Conservation (phyloP, 2,888 invertebrate species). For the Perdita meconis region DNA sequence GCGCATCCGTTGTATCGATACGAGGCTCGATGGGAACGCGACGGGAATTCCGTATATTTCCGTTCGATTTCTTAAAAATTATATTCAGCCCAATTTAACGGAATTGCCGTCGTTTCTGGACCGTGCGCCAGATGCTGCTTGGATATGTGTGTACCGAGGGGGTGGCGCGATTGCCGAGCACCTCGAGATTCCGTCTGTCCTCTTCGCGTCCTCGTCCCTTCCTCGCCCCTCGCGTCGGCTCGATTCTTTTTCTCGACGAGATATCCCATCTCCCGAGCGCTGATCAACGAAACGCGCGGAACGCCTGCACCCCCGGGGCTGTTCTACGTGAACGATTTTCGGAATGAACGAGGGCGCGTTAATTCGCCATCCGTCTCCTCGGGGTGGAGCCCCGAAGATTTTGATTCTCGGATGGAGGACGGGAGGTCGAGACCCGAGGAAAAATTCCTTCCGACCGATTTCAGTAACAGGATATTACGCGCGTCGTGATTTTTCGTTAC, state of each 20-base stretch:
- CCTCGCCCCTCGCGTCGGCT: neutral
- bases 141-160: neutral
- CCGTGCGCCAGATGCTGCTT: constrained; percentile 44
- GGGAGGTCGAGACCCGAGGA: neutral
- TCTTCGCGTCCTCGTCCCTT: constrained; percentile 1
- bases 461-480: constrained; percentile 11
- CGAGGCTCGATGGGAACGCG: constrained; percentile 51
- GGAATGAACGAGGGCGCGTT: constrained; percentile 27
- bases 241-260: constrained; percentile 22
- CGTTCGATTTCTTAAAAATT: constrained; percentile 68
- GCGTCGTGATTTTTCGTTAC: neutral
- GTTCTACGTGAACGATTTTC: constrained; percentile 48
- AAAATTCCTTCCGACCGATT: neutral
- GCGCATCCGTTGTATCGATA: constrained; percentile 51
- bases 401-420: neutral
- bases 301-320: constrained; percentile 13
- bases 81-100: constrained; percentile 68
- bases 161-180: constrained; percentile 22
- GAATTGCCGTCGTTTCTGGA: constrained; percentile 58
- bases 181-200: constrained; percentile 34
- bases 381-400: constrained; percentile 6
- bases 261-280: constrained; percentile 17
- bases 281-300: constrained; percentile 33
- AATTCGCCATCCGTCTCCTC: constrained; percentile 8
- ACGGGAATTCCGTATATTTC: constrained; percentile 56